phyloP scores from a whole-genome alignment of 2,113 vertebrate species.

The Gavia stellata region DNA sequence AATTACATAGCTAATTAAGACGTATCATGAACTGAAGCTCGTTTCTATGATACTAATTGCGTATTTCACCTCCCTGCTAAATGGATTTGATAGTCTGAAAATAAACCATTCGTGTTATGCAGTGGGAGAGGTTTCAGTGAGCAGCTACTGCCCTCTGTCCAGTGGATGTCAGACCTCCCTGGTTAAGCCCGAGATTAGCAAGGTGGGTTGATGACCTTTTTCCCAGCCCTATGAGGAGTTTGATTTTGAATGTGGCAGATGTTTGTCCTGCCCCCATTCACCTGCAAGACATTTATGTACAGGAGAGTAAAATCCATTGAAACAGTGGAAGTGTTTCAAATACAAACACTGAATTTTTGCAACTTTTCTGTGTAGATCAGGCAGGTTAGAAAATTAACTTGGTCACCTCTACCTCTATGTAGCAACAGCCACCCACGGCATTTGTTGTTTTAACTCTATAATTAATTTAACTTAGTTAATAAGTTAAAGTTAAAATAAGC shows the following conservation, averaged over 20 bases:
- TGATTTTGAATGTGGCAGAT: not conserved
- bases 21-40: slow-evolving; percentile 39
- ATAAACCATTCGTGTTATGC: not conserved
- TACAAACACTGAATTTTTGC: not conserved
- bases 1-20: slow-evolving; percentile 70
- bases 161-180: not conserved
- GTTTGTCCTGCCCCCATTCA: not conserved
- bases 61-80: slow-evolving; percentile 45
- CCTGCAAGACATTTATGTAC: not conserved
- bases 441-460: not conserved
- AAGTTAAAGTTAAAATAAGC: not conserved
- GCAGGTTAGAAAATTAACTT: not conserved
- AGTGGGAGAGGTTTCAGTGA: not conserved
- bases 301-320: not conserved
- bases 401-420: not conserved
- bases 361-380: not conserved
- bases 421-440: not conserved
- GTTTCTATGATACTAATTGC: slow-evolving; percentile 48
- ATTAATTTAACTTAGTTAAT: not conserved
- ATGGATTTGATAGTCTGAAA: slow-evolving; percentile 44
- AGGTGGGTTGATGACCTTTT: not conserved
- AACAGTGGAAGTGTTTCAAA: not conserved
- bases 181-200: not conserved
- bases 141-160: not conserved
- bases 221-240: not conserved